These are phyloP conservation scores for Mugil cephalus DNA, from an alignment of 2,113 vertebrate genomes.

Conservation along the genomic window DNA sequence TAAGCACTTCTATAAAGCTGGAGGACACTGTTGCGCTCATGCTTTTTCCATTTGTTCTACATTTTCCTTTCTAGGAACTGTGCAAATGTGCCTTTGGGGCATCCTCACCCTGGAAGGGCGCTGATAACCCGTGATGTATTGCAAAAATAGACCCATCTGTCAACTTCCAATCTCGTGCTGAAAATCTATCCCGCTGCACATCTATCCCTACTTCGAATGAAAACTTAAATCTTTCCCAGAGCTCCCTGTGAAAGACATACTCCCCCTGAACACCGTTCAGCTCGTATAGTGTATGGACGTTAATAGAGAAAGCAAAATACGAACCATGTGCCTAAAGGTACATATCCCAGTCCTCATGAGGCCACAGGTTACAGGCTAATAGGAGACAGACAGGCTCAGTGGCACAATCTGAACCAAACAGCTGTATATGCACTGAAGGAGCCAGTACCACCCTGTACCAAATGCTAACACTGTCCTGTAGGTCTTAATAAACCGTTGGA, in stretches of 20 bases:
- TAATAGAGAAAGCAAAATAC: conserved; percentile 48
- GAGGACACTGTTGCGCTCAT: neutral
- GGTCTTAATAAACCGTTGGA: conserved; percentile 17
- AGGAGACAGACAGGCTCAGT: conserved; percentile 22
- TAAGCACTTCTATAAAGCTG: conserved; percentile 14
- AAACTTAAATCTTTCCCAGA: conserved; percentile 38
- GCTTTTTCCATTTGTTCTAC: conserved; percentile 26
- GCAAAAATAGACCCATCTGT: conserved; percentile 41
- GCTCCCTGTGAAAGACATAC: conserved; percentile 19
- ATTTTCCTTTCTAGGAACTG: conserved; percentile 42
- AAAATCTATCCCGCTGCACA: conserved; percentile 26
- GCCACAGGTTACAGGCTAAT: conserved; percentile 34
- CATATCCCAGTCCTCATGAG: conserved; percentile 6
- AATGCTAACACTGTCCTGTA: conserved; percentile 15
- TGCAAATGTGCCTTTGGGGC: conserved; percentile 22
- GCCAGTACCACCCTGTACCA: neutral
- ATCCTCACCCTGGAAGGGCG: conserved; percentile 2
- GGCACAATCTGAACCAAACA: neutral
- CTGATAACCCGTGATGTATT: conserved; percentile 45
- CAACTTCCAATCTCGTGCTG: conserved; percentile 13
- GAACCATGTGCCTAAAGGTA: conserved; percentile 47
- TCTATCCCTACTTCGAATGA: conserved; percentile 35
- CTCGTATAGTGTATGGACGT: conserved; percentile 26
- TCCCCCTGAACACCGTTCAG: neutral
- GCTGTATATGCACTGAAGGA: neutral